Conservation (phyloP, 2,888 invertebrate genomes). For the Synanthedon myopaeformis region DNA sequence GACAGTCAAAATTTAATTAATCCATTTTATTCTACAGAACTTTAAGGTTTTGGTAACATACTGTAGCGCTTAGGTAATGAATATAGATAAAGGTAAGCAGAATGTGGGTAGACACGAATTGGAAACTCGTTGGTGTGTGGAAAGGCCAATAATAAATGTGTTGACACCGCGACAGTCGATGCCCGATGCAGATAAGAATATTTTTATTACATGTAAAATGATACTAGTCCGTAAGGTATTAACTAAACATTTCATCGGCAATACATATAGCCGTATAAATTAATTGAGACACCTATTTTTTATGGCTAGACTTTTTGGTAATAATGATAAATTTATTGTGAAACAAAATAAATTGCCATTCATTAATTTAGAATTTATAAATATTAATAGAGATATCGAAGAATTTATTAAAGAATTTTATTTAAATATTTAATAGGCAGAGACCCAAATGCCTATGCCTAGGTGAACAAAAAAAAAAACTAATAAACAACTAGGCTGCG, state of each 20-base stretch:
- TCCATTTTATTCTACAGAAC: no score
- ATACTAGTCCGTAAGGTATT: neutral
- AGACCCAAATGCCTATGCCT: no score
- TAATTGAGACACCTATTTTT: neutral
- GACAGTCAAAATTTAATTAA: no score
- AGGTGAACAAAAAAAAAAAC: no score
- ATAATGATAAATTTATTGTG: no score
- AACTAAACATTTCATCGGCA: neutral
- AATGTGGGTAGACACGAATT: constrained; percentile 27
- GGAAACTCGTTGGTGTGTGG: constrained; percentile 31
- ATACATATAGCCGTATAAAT: neutral
- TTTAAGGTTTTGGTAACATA: no score
- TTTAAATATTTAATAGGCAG: no score
- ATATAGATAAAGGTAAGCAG: constrained; percentile 50
- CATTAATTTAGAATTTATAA: no score
- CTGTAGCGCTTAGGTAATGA: constrained; percentile 40
- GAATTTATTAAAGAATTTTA: no score
- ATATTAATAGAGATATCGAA: no score
- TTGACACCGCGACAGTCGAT: constrained; percentile 29
- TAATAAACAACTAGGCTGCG: no score
- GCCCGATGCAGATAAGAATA: constrained; percentile 19
- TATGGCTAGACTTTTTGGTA: neutral
- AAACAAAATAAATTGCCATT: no score
- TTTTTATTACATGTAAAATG: neutral
- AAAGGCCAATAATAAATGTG: constrained; percentile 25